Evolutionary conservation across 2,888 invertebrate genomes (phyloP), one percentile per base, ranked within the genome.

Genomic region (Syrista parreyssii): DNA sequence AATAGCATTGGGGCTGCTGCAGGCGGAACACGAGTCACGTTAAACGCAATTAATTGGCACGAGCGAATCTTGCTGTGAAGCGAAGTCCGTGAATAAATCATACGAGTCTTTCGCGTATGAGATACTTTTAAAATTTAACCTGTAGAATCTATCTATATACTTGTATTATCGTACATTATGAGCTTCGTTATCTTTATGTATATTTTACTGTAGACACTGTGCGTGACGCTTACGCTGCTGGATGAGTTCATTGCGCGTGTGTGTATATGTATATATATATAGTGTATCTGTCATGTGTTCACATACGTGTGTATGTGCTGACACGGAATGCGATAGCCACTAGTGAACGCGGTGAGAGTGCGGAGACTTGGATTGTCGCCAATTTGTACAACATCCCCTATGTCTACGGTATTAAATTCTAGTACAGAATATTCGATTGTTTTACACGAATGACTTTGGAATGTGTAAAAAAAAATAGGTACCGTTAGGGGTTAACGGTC

Each of bases 381-480:
- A 86, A 86, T 86, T 84, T 82, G 83, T 81, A 82, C 83, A 79
- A 85, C 82, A 82, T 86, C 82, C 82, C 40, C 15, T 23, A 9
- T 55, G 40, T 55, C 40, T 23, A 9, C 9, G 40, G 23, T 15
- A 23, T 1, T 55, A 23, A 15, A 23, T 23, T 23, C 15, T 55
- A 6, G 23, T 55, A 23, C 1, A 23, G 23, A 55, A 55, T 55
- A 55, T 55, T 23, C 40, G 15, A 55, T 55, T 23, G 9, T 55
- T 55, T 23, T 2, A 23, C 23, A 23, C 40, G 0, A 23, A 23
- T 15, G 6, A 55, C 1, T 55, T 55, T 23, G 23, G 40, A 40
- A 40, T 15, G 15, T 40, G 40, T 12, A 9, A 40, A 34, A 23
- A 36, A 40, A 55, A 55, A 23, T 9, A 9, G 0, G 15, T 55